A percentile compares a stretch with the other conserved stretches of the same genome.
phyloP scores from a whole-genome alignment of 2,113 vertebrate genomes.

The Sphyrna mokarran region DNA sequence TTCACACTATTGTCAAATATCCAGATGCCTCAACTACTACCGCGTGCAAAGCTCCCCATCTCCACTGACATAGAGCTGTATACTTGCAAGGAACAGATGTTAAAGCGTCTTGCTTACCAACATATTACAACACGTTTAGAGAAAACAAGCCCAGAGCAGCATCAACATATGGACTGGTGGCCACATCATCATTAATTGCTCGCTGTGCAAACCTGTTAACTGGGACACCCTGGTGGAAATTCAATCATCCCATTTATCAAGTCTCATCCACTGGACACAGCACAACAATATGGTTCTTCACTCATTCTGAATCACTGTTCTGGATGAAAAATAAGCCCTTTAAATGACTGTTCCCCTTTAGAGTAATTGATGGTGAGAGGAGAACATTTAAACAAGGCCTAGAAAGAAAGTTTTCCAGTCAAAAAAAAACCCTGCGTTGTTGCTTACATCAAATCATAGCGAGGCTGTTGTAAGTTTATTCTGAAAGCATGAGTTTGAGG shows the following conservation, averaged over 20 bases:
- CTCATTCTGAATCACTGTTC: background rate
- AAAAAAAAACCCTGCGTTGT: background rate
- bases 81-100: conserved; percentile 11
- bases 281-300: background rate
- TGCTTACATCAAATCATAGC: background rate
- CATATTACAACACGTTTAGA: conserved; percentile 20
- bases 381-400: background rate
- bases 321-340: background rate
- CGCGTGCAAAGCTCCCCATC: no score
- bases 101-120: background rate
- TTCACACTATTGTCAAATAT: background rate
- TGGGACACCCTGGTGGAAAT: conserved; percentile 13
- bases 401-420: background rate
- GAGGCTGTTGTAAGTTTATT: background rate
- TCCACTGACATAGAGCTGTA: background rate
- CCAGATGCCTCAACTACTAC: no score
- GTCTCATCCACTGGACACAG: no score
- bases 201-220: background rate
- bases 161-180: conserved; percentile 1
- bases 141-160: background rate
- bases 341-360: background rate
- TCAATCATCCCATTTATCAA: conserved; percentile 28
- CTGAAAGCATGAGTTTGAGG: background rate
- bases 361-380: background rate
- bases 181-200: background rate